Conservation (phyloP, 2,113 vertebrate genomes). For the Micronycteris hirsuta region DNA sequence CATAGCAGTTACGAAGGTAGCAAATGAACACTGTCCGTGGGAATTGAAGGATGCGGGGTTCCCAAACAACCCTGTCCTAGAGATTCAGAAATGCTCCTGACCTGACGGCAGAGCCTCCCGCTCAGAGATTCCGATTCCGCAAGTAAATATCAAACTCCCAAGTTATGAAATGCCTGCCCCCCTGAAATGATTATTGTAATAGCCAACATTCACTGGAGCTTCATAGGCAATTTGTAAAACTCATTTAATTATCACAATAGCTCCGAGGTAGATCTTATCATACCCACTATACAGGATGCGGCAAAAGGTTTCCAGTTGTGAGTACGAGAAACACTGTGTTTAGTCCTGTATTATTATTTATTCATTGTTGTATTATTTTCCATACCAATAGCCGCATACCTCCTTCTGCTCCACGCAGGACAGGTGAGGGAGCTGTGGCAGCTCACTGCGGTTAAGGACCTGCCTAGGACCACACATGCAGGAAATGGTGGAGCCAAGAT, state of each 20-base stretch:
- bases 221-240: constrained; percentile 18
- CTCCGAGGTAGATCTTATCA: constrained; percentile 1
- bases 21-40: neutral
- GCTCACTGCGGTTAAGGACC: neutral
- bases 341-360: neutral
- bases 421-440: neutral
- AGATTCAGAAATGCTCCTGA: neutral
- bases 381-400: neutral
- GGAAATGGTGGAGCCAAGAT: neutral
- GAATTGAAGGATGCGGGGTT: neutral
- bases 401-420: neutral
- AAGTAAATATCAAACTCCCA: neutral
- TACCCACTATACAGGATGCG: constrained; percentile 11
- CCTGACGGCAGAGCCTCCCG: neutral
- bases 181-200: neutral
- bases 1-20: neutral
- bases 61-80: neutral
- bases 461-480: neutral
- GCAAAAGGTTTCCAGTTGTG: neutral
- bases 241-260: neutral
- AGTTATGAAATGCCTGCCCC: neutral
- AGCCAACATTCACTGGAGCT: neutral
- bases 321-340: neutral
- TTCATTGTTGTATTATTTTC: neutral
- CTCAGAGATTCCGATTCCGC: neutral